Evolutionary conservation across 2,113 vertebrate genomes (phyloP), one percentile per base, ranked within the genome.

Genomic region (Anguilla rostrata): DNA sequence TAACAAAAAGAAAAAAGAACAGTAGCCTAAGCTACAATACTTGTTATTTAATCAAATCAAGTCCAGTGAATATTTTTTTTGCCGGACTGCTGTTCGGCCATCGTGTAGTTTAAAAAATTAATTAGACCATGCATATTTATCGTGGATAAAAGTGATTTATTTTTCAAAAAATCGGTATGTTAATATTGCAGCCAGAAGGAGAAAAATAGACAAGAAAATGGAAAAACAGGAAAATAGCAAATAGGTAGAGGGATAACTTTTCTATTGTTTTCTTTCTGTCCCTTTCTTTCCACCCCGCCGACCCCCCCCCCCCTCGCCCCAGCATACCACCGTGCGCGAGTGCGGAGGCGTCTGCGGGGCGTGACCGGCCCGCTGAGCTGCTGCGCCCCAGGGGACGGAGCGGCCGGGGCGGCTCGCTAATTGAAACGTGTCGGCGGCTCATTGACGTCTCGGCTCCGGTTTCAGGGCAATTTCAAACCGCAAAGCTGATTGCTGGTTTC

Each of bases 391-490:
- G 91, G 95, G 95, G 95, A 95, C 93, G 95, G 93, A 95, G 95
- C 93, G 93, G 94, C 94, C 92, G 81, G 92, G 94, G 93, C 95
- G 94, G 94, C 95, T 93, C 92, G 91, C 95, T 97, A 97, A 97
- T 97, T 97, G 96, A 96, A 96, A 96, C 95, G 96, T 96, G 96
- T 96, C 95, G 95, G 94, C 95, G 95, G 96, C 95, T 96, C 95
- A 93, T 96, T 94, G 94, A 95, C 94, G 95, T 94, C 96, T 95
- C 91, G 86, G 94, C 95, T 96, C 94, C 92, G 87, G 94, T 96
- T 96, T 95, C 95, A 95, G 94, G 92, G 95, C 94, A 95, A 93
- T 96, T 96, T 96, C 93, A 94, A 95, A 95, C 95, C 94, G 91
- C 94, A 94, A 92, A 94, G 95, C 94, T 95, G 95, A 95, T 96